Base-by-base conservation (phyloP, 2,888 invertebrate genomes). In the Fissipunctia ypsillon region DNA sequence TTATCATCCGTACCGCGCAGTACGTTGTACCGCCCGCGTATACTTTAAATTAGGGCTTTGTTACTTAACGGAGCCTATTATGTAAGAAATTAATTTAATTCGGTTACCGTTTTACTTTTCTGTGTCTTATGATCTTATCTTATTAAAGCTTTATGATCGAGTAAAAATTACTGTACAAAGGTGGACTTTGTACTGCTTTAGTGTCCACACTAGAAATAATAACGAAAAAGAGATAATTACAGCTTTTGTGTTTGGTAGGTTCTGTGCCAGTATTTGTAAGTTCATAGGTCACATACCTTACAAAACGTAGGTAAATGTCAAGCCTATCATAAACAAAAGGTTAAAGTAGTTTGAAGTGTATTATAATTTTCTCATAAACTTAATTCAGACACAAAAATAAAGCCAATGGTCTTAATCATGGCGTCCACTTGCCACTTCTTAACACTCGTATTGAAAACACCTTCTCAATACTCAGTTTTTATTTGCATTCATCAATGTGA, bases 11-110 rank as follows among this genome's bases (percentile, higher is more conserved):
- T 78, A 57, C 69, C 73, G 63, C 16, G 69, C 38, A 4, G 69
- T 76, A 48, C 64, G 43, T n/a, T 0, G 73, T 73, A 54, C 69
- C 76, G 50, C 38, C 66, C 50, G 66, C 22, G 54, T 31, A 56
- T 22, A 43, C 28, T 61, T 59, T 73, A 35, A 43, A 50, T 67
- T 45, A 57, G 41, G 57, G 3, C 25, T 52, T 43, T 52, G 71
- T 63, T 57, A 12, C 50, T 5, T 48, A 59, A 54, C 61, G 41
- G 45, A 31, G 6, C 41, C 31, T 48, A 54, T 61, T 61, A 54
- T 61, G 28, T 48, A 60, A 31, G 45, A 45, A 22, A 1, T 50
- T 57, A 1, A 31, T 22, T 22, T 63, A 35, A 64, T 68, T 38
- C 41, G 4, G 38, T 56, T 19, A 45, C 19, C 19, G 35, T 61